phyloP scores from a whole-genome alignment of 2,888 invertebrate genomes.

The Incurvaria masculella region DNA sequence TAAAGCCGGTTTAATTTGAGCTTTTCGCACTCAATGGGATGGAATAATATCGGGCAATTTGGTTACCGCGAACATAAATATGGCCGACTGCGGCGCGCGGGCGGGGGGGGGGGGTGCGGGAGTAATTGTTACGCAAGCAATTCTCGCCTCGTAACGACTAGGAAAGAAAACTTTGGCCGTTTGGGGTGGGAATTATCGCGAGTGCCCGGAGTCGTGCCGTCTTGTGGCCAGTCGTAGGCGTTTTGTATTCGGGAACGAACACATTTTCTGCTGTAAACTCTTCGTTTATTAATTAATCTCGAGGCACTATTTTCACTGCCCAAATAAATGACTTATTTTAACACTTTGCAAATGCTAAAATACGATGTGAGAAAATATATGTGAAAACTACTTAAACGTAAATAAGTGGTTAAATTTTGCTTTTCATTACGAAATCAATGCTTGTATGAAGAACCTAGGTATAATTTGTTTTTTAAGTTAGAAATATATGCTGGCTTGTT shows the following conservation, averaged over 20 bases:
- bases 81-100: slow-evolving; percentile 36
- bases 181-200: slow-evolving; percentile 23
- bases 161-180: slow-evolving; percentile 51
- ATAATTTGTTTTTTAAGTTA: too few relatives aligned
- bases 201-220: neutral
- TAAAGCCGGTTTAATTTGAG: slow-evolving; percentile 59
- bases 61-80: slow-evolving; percentile 57
- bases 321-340: too few relatives aligned
- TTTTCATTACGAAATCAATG: too few relatives aligned
- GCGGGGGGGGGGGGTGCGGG: slow-evolving; percentile 6
- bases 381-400: too few relatives aligned
- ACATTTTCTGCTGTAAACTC: too few relatives aligned
- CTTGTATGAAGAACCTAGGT: too few relatives aligned
- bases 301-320: too few relatives aligned
- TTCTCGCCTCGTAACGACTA: slow-evolving; percentile 56
- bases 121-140: slow-evolving; percentile 55
- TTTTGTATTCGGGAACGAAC: neutral
- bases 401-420: too few relatives aligned
- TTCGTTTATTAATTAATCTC: too few relatives aligned
- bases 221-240: neutral
- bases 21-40: slow-evolving; percentile 59
- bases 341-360: too few relatives aligned
- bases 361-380: too few relatives aligned
- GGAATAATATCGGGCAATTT: slow-evolving; percentile 59
- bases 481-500: too few relatives aligned